Evolutionary conservation across 2,797 vertebrate species (phyloP).

Genomic region (Telmatherina bonti): DNA sequence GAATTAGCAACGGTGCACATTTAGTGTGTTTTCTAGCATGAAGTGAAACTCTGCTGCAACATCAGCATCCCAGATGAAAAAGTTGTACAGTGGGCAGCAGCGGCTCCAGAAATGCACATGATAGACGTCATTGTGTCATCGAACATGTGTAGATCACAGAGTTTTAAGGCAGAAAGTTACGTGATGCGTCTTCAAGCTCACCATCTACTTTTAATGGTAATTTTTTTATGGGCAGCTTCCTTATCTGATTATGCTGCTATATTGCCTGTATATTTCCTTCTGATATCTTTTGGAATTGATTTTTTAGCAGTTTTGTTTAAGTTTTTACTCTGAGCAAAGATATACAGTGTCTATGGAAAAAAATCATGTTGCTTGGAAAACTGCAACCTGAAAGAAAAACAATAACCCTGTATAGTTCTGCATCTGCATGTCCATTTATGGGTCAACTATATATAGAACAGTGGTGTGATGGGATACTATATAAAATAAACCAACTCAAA

Average conservation of each 20-base stretch:
- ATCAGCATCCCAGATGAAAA: no score
- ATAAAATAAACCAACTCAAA: conserved; percentile 11
- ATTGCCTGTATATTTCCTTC: not conserved
- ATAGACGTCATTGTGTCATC: no score
- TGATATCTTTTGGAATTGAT: not conserved
- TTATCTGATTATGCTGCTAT: not conserved
- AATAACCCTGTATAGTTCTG: not conserved
- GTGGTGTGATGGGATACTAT: not conserved
- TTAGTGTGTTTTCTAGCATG: no score
- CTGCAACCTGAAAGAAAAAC: not conserved
- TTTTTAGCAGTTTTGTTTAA: not conserved
- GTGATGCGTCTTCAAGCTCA: no score
- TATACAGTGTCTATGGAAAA: not conserved
- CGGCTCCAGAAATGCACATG: no score
- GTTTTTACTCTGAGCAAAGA: not conserved
- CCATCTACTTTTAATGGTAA: no score
- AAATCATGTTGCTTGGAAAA: not conserved
- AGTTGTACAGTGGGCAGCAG: no score
- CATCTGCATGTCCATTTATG: not conserved
- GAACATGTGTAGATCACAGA: no score
- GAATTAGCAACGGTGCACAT: no score
- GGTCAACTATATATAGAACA: not conserved
- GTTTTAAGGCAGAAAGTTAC: no score
- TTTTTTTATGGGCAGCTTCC: not conserved
- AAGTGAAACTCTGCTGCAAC: no score